Conservation (phyloP, 2,888 invertebrate genomes). For the Zhuqinia jingwanae region DNA sequence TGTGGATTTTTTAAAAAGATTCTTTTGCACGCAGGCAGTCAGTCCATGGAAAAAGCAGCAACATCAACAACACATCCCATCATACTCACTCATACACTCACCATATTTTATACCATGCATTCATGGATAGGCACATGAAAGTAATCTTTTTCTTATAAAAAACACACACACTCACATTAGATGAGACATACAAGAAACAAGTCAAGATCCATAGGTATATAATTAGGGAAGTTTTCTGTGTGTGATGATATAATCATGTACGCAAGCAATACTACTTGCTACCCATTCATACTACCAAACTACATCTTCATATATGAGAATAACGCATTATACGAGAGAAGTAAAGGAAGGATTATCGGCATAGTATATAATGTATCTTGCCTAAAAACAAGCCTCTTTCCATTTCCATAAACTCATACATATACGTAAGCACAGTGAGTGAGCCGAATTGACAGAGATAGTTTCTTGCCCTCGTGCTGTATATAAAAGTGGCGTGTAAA, state of each 20-base stretch:
- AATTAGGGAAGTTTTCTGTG: background rate
- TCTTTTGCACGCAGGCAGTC: constrained; percentile 20
- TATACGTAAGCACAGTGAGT: background rate
- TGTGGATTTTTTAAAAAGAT: constrained; percentile 40
- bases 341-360: background rate
- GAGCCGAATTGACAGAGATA: background rate
- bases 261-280: background rate
- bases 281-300: background rate
- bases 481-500: constrained; percentile 49
- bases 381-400: background rate
- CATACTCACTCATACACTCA: constrained; percentile 5
- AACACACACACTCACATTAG: constrained; percentile 18
- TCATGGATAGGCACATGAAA: background rate
- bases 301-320: background rate
- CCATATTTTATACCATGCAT: constrained; percentile 3
- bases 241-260: constrained; percentile 12
- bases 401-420: background rate
- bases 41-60: constrained; percentile 44
- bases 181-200: constrained; percentile 40
- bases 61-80: constrained; percentile 15
- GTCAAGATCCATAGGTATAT: constrained; percentile 53
- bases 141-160: constrained; percentile 12
- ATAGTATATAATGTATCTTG: background rate
- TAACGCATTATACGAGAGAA: background rate
- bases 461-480: constrained; percentile 58